These are phyloP conservation scores for Poeciliopsis gracilis DNA, from an alignment of 2,797 vertebrate species.

Conservation along the genomic window DNA sequence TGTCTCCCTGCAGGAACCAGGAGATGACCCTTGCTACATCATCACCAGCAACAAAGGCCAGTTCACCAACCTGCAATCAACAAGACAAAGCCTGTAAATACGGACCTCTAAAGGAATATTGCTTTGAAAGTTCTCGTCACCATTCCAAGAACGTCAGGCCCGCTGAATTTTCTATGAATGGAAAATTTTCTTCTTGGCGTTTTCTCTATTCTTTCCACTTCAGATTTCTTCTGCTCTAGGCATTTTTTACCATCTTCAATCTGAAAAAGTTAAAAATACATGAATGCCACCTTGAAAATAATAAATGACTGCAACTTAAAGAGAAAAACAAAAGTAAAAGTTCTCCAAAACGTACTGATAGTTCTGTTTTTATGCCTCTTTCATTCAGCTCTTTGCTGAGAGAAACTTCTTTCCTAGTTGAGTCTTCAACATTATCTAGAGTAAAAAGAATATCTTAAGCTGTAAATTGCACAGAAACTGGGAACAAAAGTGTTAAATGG, in stretches of 20 bases:
- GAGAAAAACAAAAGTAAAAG: neutral
- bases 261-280: constrained; percentile 67
- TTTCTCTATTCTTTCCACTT: constrained; percentile 69
- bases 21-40: constrained; percentile 88
- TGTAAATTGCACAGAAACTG: neutral
- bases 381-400: constrained; percentile 74
- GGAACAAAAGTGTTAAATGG: neutral
- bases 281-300: neutral
- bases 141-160: constrained; percentile 89
- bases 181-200: constrained; percentile 81
- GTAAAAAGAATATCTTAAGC: neutral
- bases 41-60: constrained; percentile 87
- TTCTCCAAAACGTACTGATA: constrained; percentile 67
- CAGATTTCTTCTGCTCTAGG: constrained; percentile 70
- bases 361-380: constrained; percentile 72
- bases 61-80: constrained; percentile 85
- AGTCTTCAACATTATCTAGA: constrained; percentile 75
- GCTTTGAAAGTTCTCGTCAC: constrained; percentile 65
- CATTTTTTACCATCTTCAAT: constrained; percentile 70
- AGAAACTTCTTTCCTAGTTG: constrained; percentile 71
- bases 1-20: constrained; percentile 90
- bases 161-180: constrained; percentile 76
- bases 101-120: neutral
- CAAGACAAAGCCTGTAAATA: constrained; percentile 3
- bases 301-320: neutral